A percentile compares a stretch with the other conserved stretches of the same genome.
Conservation (phyloP, 2,113 vertebrate genomes). For the Cettia cetti region DNA sequence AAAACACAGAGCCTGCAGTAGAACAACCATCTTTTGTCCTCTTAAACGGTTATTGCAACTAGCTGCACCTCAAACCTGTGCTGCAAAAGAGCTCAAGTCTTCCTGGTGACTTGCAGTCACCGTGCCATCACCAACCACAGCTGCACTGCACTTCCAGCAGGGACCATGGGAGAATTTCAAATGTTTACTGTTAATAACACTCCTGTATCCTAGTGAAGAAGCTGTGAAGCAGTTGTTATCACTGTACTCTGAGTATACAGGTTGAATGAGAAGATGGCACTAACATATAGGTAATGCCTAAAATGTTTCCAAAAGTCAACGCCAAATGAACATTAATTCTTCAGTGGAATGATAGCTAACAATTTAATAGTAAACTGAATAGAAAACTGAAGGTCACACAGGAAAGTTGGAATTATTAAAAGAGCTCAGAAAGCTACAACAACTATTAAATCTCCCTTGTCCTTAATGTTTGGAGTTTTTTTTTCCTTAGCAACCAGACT, state of each 20-base stretch:
- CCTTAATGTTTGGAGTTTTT: background rate
- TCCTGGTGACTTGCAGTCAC: background rate
- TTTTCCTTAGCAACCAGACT: conserved; percentile 1
- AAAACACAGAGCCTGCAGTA: background rate
- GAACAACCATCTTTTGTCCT: background rate
- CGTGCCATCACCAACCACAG: rapidly evolving
- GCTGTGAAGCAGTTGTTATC: background rate
- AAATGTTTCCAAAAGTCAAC: background rate
- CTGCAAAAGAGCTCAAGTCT: background rate
- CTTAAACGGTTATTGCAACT: background rate
- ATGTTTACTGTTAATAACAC: background rate
- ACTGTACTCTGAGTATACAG: background rate
- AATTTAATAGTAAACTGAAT: background rate
- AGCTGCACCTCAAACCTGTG: background rate
- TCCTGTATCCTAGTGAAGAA: background rate
- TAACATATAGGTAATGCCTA: background rate
- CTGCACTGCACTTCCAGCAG: background rate
- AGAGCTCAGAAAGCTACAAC: background rate
- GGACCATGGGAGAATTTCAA: background rate
- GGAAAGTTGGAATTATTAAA: background rate
- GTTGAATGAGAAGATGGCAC: background rate
- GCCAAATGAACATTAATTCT: background rate
- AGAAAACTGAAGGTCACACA: background rate
- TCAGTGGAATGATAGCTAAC: background rate
- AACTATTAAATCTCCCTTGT: background rate